Evolutionary conservation across 2,888 invertebrate genomes (phyloP).

Genomic region (Mimumesa dahlbomi): DNA sequence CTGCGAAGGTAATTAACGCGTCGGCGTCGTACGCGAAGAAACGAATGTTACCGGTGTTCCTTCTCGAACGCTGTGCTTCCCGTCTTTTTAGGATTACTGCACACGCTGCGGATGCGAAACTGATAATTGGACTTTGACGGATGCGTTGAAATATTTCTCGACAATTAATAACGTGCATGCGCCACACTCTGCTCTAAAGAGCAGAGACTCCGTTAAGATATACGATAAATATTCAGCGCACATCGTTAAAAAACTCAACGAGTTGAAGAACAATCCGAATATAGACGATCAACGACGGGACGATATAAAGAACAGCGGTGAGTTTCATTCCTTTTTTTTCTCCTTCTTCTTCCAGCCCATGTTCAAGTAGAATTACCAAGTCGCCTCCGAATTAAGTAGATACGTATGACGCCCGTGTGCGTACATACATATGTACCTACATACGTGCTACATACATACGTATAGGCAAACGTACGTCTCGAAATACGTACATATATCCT

Average conservation of each 20-base stretch:
- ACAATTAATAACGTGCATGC: neutral
- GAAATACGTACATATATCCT: too few relatives aligned
- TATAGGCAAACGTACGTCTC: too few relatives aligned
- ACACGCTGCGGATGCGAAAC: slow-evolving; percentile 59
- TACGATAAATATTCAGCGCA: slow-evolving; percentile 65
- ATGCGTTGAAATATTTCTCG: slow-evolving; percentile 60
- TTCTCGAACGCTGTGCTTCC: too few relatives aligned
- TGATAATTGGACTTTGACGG: slow-evolving; percentile 62
- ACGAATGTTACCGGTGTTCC: neutral
- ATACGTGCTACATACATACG: too few relatives aligned
- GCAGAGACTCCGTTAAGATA: slow-evolving; percentile 37
- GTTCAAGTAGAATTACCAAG: too few relatives aligned
- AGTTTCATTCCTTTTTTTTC: slow-evolving; percentile 14
- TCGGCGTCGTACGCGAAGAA: neutral
- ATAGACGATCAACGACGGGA: slow-evolving; percentile 59
- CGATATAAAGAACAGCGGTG: slow-evolving; percentile 62
- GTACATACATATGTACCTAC: too few relatives aligned
- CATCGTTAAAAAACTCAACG: slow-evolving; percentile 61
- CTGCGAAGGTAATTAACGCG: slow-evolving; percentile 64
- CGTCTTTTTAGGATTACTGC: slow-evolving; percentile 67
- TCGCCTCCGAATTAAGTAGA: too few relatives aligned
- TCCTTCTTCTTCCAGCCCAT: neutral
- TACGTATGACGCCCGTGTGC: too few relatives aligned
- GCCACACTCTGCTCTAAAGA: slow-evolving; percentile 5
- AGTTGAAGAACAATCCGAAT: slow-evolving; percentile 59